These are phyloP conservation scores for Sceliomorpha sp. DNA, from an alignment of 2,888 invertebrate species.

Conservation along the genomic window DNA sequence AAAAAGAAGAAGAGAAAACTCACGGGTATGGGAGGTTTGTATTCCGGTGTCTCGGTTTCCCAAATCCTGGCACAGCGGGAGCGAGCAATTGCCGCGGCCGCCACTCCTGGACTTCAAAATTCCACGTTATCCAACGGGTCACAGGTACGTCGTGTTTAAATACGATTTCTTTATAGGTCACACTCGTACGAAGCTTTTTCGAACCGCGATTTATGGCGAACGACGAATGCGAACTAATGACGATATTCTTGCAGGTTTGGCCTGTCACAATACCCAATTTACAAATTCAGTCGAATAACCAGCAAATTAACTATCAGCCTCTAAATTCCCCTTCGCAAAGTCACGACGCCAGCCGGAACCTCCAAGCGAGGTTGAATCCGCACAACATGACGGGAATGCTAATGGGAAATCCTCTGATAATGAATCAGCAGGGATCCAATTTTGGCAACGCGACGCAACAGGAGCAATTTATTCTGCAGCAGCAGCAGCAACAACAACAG, in stretches of 20 bases:
- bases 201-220: too few relatives aligned
- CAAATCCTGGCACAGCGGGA: conserved; percentile 86
- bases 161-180: too few relatives aligned
- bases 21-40: conserved; percentile 83
- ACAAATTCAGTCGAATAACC: conserved; percentile 71
- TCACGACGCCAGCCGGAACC: conserved; percentile 67
- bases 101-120: conserved; percentile 66
- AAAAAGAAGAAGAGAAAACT: conserved; percentile 84
- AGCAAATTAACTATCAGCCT: conserved; percentile 72
- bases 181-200: too few relatives aligned
- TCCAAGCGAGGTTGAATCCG: conserved; percentile 72
- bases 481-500: conserved; percentile 72
- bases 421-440: conserved; percentile 72
- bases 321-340: conserved; percentile 69
- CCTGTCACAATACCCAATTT: conserved; percentile 72
- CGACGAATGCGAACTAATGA: too few relatives aligned
- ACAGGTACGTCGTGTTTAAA: too few relatives aligned
- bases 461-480: conserved; percentile 65
- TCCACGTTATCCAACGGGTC: conserved; percentile 72
- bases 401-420: conserved; percentile 74
- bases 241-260: conserved; percentile 68
- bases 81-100: conserved; percentile 69
- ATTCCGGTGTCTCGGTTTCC: conserved; percentile 84
- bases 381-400: conserved; percentile 73
- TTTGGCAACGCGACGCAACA: conserved; percentile 65